A percentile compares a stretch with the other conserved stretches of the same genome.
phyloP scores from a whole-genome alignment of 2,113 vertebrate genomes.

The Chloropsis hardwickii region DNA sequence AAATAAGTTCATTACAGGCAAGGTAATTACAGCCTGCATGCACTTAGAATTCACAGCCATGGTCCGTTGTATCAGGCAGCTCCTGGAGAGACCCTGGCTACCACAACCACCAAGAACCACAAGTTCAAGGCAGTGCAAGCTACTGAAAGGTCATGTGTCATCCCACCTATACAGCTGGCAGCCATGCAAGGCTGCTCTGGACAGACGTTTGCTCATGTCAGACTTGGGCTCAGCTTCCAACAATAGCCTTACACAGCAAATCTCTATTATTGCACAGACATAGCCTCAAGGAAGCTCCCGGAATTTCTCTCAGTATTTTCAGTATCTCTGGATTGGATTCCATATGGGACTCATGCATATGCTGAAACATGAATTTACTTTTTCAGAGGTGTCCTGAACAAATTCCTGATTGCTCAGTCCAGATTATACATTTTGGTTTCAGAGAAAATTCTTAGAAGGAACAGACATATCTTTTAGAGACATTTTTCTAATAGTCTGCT shows the following conservation, averaged over 20 bases:
- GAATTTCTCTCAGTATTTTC: neutral
- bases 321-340: neutral
- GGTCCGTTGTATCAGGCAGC: accelerated
- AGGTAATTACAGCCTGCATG: neutral
- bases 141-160: neutral
- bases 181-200: neutral
- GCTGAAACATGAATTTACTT: neutral
- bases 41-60: neutral
- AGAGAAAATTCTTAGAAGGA: neutral
- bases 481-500: neutral
- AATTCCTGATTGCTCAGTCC: neutral
- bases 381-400: neutral
- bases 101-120: neutral
- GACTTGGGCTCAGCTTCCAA: neutral
- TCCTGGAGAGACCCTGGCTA: neutral
- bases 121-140: neutral
- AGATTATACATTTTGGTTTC: neutral
- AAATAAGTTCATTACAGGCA: neutral
- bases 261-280: neutral
- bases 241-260: neutral
- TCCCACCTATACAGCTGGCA: neutral
- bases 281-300: neutral
- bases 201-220: neutral
- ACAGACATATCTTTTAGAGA: neutral
- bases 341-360: neutral